Base-by-base conservation (phyloP, 2,113 vertebrate species). In the Tragelaphus imberbis region DNA sequence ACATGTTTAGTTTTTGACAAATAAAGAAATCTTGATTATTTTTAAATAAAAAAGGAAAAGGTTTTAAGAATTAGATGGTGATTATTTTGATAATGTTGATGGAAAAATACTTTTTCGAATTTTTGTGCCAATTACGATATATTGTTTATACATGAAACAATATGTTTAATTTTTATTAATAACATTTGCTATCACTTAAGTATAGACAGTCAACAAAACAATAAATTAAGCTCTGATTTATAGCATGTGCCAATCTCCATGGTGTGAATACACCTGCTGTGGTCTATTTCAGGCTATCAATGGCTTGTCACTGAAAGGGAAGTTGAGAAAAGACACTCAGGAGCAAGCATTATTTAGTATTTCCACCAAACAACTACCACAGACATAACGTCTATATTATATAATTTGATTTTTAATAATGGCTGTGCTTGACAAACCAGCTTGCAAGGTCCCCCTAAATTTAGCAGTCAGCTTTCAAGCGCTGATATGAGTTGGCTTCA, bases 361-460 rank as follows among this genome's bases (percentile, higher is more conserved):
- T 65, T 90, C 27, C 33, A 81, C 13, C 7, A 51, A 51, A 12
- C 8, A 84, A 36, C 49, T 51, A 53, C 3, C 36, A 44, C 4
- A 61, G 13, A 85, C 4, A n/a, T 27, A 28, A 77, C 51, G 3
- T 25, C 27, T 86, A 47, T 6, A 40, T 61, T 65, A n/a, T 27
- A 59, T 75, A 97, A 89, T 75, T 63, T 90, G 79, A 80, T n/a
- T 79, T 96, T 90, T 90, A 94, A 63, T 80, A 53, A 80, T 25
- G 58, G 2, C 6, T 75, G 2, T 91, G 11, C 11, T 82, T 79
- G 44, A 88, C 25, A 89, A 59, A 79, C 12, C 19, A 36, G n/a
- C 51, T 89, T 49, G 23, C 36, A 93, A 77, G 80, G 2, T 77
- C 91, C 27, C 44, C 65, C 47, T 55, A 51, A 47, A 28, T 10